Conservation (phyloP, 2,113 vertebrate genomes). For the Azemiops feae region DNA sequence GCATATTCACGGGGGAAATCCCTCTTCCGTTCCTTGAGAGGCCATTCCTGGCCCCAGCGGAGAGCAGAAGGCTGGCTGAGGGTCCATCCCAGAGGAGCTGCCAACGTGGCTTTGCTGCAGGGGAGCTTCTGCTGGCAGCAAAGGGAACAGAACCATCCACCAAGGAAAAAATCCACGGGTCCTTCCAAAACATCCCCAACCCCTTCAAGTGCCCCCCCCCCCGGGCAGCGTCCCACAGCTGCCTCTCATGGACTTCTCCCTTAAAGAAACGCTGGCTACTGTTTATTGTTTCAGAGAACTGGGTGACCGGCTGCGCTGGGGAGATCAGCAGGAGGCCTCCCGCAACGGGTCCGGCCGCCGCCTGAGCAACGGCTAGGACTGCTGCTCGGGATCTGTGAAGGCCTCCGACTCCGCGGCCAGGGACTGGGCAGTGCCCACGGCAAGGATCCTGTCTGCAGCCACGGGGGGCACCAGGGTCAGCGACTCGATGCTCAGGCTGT, state of each 20-base stretch:
- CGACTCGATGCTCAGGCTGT: slow-evolving; percentile 86
- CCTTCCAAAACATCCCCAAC: neutral
- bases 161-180: neutral
- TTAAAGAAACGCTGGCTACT: neutral
- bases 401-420: slow-evolving; percentile 48
- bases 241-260: neutral
- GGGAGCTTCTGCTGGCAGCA: slow-evolving; percentile 1
- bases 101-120: neutral
- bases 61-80: rapidly evolving
- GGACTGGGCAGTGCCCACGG: slow-evolving; percentile 56
- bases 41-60: neutral
- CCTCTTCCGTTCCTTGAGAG: neutral
- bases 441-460: slow-evolving; percentile 78
- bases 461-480: slow-evolving; percentile 89
- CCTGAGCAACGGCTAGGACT: neutral
- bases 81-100: neutral
- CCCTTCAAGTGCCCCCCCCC: neutral
- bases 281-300: neutral
- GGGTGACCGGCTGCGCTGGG: neutral
- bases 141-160: neutral
- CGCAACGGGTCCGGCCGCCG: neutral
- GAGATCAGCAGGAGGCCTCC: neutral
- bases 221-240: slow-evolving; percentile 13
- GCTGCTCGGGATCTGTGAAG: slow-evolving; percentile 24
- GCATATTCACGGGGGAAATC: too few species aligned